Evolutionary conservation across 2,113 vertebrate species (phyloP).

Genomic region (Phrynosoma platyrhinos): DNA sequence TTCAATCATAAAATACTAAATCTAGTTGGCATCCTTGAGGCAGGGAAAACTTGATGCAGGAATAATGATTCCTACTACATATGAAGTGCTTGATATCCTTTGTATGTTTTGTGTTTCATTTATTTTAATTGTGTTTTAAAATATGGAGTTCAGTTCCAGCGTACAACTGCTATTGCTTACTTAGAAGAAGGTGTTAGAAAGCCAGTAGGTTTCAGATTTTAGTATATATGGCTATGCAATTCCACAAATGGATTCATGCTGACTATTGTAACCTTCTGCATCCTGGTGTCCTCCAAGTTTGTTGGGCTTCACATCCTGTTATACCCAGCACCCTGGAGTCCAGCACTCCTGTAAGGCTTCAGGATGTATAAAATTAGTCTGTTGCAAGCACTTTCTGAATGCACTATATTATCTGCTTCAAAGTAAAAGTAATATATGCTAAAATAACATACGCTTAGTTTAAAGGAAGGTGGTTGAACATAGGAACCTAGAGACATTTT

Average conservation of each 20-base stretch:
- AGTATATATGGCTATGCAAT: no score
- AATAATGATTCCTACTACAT: neutral
- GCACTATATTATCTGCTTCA: neutral
- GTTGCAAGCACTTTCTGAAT: neutral
- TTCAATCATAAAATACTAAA: no score
- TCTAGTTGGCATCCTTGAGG: no score
- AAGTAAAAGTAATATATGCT: neutral
- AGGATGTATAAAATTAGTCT: neutral
- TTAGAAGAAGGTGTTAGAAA: neutral
- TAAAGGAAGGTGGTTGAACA: neutral
- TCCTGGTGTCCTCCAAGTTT: neutral
- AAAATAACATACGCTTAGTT: neutral
- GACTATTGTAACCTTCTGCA: no score
- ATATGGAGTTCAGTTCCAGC: neutral
- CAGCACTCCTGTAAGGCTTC: neutral
- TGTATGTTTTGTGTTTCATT: conserved; percentile 1
- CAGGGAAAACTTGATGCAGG: neutral
- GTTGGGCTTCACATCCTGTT: neutral
- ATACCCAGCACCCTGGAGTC: neutral
- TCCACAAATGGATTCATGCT: neutral
- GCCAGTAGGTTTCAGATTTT: neutral
- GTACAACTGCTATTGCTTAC: neutral
- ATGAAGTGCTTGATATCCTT: neutral
- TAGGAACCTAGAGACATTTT: neutral
- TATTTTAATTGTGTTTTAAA: neutral